These are phyloP conservation scores for Metridium senile DNA, from an alignment of 92 coral and sea anemone genomes.

Conservation along the genomic window DNA sequence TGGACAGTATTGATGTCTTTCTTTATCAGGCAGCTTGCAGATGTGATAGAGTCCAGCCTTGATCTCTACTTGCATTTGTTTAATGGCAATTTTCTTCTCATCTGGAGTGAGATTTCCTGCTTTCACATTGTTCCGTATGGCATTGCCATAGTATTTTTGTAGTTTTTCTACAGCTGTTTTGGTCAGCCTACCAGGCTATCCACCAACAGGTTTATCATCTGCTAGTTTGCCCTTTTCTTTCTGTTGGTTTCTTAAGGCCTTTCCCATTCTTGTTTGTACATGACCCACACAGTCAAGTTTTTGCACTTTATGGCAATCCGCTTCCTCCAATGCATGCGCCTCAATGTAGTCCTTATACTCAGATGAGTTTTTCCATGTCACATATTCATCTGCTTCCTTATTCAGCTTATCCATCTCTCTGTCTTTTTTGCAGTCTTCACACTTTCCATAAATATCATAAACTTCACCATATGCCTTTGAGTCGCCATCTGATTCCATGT, in stretches of 20 bases:
- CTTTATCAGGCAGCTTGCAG: slow-evolving; percentile 35
- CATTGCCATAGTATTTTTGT: slow-evolving; percentile 53
- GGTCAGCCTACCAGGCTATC: slow-evolving; percentile 32
- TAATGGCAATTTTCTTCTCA: slow-evolving; percentile 26
- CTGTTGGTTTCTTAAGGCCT: slow-evolving; percentile 53
- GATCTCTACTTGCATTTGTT: slow-evolving; percentile 10
- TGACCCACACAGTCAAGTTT: slow-evolving; percentile 54
- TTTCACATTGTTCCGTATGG: slow-evolving; percentile 49
- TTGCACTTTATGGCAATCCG: slow-evolving; percentile 37
- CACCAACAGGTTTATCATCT: slow-evolving; percentile 55
- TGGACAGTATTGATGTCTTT: slow-evolving; percentile 43
- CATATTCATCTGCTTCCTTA: background rate
- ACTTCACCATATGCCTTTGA: slow-evolving; percentile 42
- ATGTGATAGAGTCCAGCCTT: slow-evolving; percentile 57
- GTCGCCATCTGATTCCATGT: slow-evolving; percentile 61
- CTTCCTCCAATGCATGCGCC: slow-evolving; percentile 13
- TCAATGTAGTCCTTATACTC: slow-evolving; percentile 21
- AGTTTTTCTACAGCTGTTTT: slow-evolving; percentile 43
- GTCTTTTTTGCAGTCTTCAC: slow-evolving; percentile 34
- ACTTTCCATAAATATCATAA: slow-evolving; percentile 47
- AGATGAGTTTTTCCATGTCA: background rate
- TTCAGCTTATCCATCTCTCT: slow-evolving; percentile 5
- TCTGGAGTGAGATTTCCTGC: slow-evolving; percentile 12
- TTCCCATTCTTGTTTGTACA: slow-evolving; percentile 51
- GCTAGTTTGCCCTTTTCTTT: slow-evolving; percentile 35